Conservation (phyloP, 1,140 invertebrate genomes). For the Euborellia annulipes region DNA sequence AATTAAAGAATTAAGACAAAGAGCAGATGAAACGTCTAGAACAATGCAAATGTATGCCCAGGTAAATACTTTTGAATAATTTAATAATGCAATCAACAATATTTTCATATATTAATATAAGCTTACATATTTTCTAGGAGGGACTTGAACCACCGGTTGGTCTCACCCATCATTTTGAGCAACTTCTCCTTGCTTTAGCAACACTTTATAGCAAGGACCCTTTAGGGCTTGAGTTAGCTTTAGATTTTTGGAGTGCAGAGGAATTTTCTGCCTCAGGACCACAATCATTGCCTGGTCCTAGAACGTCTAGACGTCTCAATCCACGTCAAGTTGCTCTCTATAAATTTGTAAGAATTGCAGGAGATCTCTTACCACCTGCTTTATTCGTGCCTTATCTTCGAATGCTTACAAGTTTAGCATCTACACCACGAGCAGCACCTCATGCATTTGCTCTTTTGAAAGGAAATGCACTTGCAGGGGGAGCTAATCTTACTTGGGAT, state of each 20-base stretch:
- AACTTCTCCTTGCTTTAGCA: slow-evolving; percentile 59
- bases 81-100: too few relatives aligned
- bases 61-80: slow-evolving; percentile 12
- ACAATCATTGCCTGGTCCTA: too few relatives aligned
- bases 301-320: slow-evolving; percentile 25
- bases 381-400: slow-evolving; percentile 75
- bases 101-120: slow-evolving; percentile 2
- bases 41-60: slow-evolving; percentile 62
- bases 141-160: slow-evolving; percentile 61
- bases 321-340: slow-evolving; percentile 55
- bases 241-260: slow-evolving; percentile 71
- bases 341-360: slow-evolving; percentile 78
- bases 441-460: slow-evolving; percentile 79
- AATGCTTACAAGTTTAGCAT: slow-evolving; percentile 70
- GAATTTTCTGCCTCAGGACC: slow-evolving; percentile 10
- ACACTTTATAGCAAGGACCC: slow-evolving; percentile 62
- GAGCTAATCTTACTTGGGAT: slow-evolving; percentile 55
- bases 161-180: slow-evolving; percentile 67
- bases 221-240: slow-evolving; percentile 46
- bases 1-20: slow-evolving; percentile 61
- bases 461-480: slow-evolving; percentile 36
- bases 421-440: slow-evolving; percentile 49
- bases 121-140: slow-evolving; percentile 33
- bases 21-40: slow-evolving; percentile 77
- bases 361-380: slow-evolving; percentile 69